phyloP scores from a whole-genome alignment of 53 echinoderm and acorn worm species.

The Zoroaster sp. region DNA sequence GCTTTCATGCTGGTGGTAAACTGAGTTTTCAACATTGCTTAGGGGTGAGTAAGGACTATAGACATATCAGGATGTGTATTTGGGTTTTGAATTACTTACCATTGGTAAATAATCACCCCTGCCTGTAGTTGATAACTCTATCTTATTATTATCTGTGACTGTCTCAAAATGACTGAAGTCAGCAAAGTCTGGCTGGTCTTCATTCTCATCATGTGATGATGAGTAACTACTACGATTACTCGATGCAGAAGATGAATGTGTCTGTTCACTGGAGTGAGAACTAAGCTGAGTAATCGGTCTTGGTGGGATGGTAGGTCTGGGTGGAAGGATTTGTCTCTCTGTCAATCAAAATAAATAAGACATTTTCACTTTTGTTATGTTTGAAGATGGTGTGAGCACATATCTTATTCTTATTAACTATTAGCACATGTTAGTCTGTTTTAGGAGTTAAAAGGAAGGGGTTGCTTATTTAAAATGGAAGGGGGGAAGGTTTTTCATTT shows the following conservation, averaged over 20 bases:
- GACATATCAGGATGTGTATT: too few species aligned
- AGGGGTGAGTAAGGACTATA: too few species aligned
- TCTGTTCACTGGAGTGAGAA: constrained; percentile 32
- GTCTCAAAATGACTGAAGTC: constrained; percentile 87
- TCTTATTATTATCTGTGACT: neutral
- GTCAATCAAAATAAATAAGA: neutral
- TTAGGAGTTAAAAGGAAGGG: too few species aligned
- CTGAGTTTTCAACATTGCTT: too few species aligned
- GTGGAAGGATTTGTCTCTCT: constrained; percentile 41
- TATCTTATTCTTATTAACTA: too few species aligned
- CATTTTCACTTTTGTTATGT: too few species aligned
- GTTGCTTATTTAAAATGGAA: too few species aligned
- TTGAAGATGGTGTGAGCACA: too few species aligned
- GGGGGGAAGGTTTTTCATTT: too few species aligned
- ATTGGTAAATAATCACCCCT: constrained; percentile 32
- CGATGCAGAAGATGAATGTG: constrained; percentile 36
- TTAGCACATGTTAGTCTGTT: too few species aligned
- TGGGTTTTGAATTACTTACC: too few species aligned
- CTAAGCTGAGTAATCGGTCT: constrained; percentile 33
- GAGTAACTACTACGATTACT: constrained; percentile 19
- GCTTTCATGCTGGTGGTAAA: too few species aligned
- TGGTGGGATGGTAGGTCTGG: constrained; percentile 44
- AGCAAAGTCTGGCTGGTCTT: constrained; percentile 63
- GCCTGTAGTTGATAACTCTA: neutral
- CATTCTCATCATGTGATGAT: constrained; percentile 5